Evolutionary conservation across 1,140 invertebrate genomes (phyloP).

Genomic region (Eulimnadia texana): DNA sequence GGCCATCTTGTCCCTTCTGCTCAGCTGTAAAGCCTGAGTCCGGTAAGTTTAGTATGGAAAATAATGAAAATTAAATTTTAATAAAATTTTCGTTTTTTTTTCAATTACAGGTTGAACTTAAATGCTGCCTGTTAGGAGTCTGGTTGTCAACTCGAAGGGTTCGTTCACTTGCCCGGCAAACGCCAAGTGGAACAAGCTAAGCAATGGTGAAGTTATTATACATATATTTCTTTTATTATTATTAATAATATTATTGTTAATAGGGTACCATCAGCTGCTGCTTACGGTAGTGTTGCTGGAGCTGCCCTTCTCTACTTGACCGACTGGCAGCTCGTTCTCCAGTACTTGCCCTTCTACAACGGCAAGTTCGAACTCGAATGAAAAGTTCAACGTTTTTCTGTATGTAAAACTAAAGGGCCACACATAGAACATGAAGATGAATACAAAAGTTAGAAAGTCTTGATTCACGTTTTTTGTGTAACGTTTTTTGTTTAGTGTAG

Average conservation of each 20-base stretch:
- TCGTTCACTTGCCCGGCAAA: not conserved
- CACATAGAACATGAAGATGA: no score
- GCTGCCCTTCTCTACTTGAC: slow-evolving; percentile 48
- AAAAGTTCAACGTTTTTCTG: no score
- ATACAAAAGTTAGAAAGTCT: no score
- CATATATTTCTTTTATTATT: not conserved
- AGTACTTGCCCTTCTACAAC: slow-evolving; percentile 55
- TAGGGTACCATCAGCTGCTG: slow-evolving; percentile 40
- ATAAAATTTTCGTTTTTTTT: no score
- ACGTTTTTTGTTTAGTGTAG: no score
- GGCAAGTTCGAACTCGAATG: no score
- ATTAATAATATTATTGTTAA: not conserved
- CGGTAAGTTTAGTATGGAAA: no score
- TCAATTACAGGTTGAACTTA: not conserved
- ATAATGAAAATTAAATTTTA: no score
- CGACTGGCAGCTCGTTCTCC: slow-evolving; percentile 55
- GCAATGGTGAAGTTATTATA: slow-evolving; percentile 3
- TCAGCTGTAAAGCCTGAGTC: not conserved
- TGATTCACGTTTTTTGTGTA: no score
- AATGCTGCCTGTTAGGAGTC: not conserved
- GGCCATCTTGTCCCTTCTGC: not conserved
- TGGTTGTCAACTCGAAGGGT: not conserved
- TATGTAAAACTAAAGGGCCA: no score
- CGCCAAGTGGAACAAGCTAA: slow-evolving; percentile 1
- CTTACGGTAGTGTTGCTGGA: slow-evolving; percentile 43